A percentile compares a stretch with the other conserved stretches of the same genome.
phyloP scores from a whole-genome alignment of 2,113 vertebrate species.

The Haemorhous mexicanus region DNA sequence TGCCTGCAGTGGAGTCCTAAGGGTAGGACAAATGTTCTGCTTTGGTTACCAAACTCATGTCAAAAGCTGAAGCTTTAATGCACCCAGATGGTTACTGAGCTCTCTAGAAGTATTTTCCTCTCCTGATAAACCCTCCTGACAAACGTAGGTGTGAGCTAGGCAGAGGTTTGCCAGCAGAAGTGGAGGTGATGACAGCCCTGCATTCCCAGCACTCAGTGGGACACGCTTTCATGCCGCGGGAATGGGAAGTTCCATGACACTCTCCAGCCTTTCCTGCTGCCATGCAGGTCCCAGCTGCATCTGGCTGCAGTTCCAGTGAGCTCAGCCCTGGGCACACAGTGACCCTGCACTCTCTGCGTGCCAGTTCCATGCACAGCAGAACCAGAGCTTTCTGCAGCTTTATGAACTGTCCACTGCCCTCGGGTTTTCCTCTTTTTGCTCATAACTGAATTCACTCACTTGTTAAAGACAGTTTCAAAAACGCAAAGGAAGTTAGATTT shows the following conservation, averaged over 20 bases:
- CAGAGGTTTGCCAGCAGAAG: background rate
- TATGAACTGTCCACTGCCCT: background rate
- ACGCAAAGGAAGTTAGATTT: background rate
- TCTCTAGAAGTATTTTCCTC: background rate
- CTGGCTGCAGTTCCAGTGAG: background rate
- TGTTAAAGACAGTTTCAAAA: background rate
- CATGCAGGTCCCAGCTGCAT: background rate
- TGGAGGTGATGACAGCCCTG: background rate
- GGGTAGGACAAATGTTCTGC: background rate
- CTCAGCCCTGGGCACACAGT: background rate
- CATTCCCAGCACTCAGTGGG: background rate
- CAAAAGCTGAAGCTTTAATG: background rate
- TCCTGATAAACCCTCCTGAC: background rate
- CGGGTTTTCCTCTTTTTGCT: background rate
- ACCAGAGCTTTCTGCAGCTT: background rate
- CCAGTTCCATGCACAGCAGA: background rate
- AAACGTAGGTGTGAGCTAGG: background rate
- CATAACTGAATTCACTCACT: background rate
- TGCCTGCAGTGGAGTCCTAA: background rate
- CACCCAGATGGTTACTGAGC: background rate
- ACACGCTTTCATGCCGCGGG: accelerated
- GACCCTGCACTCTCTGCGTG: background rate
- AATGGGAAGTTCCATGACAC: accelerated
- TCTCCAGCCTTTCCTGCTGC: background rate
- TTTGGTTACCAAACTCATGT: background rate